phyloP scores from a whole-genome alignment of 2,113 vertebrate genomes.

The Cephalopterus ornatus region DNA sequence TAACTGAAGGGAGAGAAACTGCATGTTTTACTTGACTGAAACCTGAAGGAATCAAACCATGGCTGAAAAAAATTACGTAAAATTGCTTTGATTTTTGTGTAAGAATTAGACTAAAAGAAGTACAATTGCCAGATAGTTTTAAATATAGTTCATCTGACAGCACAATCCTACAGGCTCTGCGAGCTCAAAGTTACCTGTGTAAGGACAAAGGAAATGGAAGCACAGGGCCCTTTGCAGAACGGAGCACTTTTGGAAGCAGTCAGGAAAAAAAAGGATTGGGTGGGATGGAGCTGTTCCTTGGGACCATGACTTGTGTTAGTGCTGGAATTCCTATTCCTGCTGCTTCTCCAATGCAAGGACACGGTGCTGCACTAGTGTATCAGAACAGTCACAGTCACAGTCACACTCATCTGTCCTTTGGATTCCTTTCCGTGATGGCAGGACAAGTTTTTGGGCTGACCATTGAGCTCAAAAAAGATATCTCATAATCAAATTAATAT shows the following conservation, averaged over 20 bases:
- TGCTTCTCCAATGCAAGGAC: neutral
- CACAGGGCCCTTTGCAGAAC: neutral
- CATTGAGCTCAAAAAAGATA: neutral
- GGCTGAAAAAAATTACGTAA: neutral
- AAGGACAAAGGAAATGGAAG: neutral
- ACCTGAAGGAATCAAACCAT: neutral
- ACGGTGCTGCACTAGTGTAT: neutral
- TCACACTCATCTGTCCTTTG: neutral
- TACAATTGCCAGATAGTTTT: neutral
- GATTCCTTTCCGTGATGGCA: neutral
- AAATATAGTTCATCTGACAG: neutral
- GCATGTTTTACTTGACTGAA: neutral
- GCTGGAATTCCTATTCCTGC: neutral
- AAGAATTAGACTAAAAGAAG: neutral
- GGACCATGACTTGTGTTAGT: neutral
- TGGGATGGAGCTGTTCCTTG: neutral
- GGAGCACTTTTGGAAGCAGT: neutral
- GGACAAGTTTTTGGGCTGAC: neutral
- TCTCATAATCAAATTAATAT: neutral
- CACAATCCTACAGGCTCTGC: neutral
- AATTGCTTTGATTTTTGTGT: neutral
- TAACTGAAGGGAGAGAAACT: slow-evolving; percentile 38
- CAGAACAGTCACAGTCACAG: neutral
- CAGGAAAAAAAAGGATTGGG: neutral
- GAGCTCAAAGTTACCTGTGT: neutral